Evolutionary conservation across 2,888 invertebrate genomes (phyloP).

Genomic region (Conomelus anceps): DNA sequence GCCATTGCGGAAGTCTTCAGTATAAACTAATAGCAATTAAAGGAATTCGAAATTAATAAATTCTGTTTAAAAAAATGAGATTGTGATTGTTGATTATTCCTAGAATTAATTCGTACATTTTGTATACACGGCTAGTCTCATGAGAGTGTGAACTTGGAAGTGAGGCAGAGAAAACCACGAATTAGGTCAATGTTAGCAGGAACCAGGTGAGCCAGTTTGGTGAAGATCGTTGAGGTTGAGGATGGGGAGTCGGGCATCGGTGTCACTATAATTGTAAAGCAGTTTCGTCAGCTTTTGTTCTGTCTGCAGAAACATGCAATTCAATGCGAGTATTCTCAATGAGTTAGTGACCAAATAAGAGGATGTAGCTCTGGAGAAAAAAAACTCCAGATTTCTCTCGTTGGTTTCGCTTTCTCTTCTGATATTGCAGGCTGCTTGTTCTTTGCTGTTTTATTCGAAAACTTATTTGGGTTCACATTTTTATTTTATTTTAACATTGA

Average conservation of each 20-base stretch:
- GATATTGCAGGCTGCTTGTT: neutral
- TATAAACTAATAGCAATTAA: no score
- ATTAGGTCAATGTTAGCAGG: neutral
- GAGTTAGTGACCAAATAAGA: neutral
- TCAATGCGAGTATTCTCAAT: neutral
- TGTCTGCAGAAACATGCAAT: neutral
- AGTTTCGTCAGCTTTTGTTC: neutral
- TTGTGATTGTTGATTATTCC: neutral
- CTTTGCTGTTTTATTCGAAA: neutral
- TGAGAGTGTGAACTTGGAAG: neutral
- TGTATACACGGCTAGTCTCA: neutral
- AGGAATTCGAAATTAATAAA: no score
- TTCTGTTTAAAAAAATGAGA: no score
- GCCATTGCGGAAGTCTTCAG: no score
- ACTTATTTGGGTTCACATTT: neutral
- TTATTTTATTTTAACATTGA: no score
- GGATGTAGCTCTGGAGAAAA: neutral
- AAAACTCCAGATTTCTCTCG: neutral
- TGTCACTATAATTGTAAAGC: neutral
- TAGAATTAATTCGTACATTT: neutral
- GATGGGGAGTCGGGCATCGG: neutral
- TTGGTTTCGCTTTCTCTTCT: neutral
- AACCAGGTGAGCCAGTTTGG: neutral
- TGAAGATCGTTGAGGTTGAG: no score
- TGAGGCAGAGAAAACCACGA: neutral